These are phyloP conservation scores for Acanthochromis polyacanthus DNA, from an alignment of 2,113 vertebrate species.

Conservation along the genomic window DNA sequence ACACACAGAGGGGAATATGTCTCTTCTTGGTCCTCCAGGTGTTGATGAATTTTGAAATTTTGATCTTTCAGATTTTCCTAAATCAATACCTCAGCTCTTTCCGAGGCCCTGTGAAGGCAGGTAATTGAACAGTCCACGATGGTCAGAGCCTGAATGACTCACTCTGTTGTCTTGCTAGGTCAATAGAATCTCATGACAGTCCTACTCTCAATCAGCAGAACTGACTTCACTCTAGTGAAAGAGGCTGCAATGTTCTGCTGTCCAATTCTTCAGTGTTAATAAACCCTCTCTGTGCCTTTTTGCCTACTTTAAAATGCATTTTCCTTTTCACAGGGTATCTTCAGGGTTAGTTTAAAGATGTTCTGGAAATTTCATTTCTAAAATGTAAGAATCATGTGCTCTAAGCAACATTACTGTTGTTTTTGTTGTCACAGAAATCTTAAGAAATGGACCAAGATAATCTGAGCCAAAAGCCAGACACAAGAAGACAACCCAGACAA, in stretches of 20 bases:
- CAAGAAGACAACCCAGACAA: slow-evolving; percentile 39
- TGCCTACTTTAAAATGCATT: neutral
- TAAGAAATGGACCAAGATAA: slow-evolving; percentile 79
- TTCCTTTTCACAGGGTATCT: neutral
- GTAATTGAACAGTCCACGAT: slow-evolving; percentile 47
- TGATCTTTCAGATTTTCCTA: neutral
- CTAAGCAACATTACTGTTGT: neutral
- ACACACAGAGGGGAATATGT: neutral
- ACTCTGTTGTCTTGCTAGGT: slow-evolving; percentile 49
- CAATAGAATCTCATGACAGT: slow-evolving; percentile 43
- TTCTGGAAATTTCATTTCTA: slow-evolving; percentile 2
- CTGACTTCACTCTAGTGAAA: slow-evolving; percentile 28
- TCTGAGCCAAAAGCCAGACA: slow-evolving; percentile 50
- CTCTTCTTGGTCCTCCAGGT: neutral
- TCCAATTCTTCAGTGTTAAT: neutral
- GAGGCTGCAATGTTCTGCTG: slow-evolving; percentile 3
- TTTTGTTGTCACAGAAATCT: slow-evolving; percentile 47
- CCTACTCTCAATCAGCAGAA: slow-evolving; percentile 44
- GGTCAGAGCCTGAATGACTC: slow-evolving; percentile 46
- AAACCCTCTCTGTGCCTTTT: neutral
- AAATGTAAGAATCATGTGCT: slow-evolving; percentile 4
- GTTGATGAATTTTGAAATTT: neutral
- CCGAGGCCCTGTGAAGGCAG: slow-evolving; percentile 27
- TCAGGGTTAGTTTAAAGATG: neutral
- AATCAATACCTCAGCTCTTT: slow-evolving; percentile 17